These are phyloP conservation scores for Marcusenius ussheri DNA, from an alignment of 2,113 vertebrate species.

Conservation along the genomic window DNA sequence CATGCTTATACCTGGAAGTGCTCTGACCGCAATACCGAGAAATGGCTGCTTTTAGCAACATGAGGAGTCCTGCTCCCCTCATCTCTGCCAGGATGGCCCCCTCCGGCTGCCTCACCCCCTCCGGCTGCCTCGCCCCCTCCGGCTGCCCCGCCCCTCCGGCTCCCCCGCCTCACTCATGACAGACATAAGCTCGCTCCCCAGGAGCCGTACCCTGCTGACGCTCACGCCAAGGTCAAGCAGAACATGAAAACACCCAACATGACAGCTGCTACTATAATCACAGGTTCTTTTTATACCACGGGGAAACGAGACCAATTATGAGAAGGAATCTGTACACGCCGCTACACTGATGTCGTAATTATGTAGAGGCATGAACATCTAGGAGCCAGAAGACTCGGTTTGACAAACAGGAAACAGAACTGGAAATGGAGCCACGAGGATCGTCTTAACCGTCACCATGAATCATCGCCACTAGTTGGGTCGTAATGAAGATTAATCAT, in stretches of 20 bases:
- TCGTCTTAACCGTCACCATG: not conserved
- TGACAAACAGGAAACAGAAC: not conserved
- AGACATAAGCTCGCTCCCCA: not conserved
- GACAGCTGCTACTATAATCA: slow-evolving; percentile 22
- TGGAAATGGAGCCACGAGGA: not conserved
- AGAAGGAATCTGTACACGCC: not conserved
- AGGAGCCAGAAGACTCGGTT: not conserved
- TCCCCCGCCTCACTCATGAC: not conserved
- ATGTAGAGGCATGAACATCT: not conserved
- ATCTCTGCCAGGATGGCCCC: too few species aligned
- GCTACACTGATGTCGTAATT: not conserved
- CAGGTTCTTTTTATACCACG: not conserved
- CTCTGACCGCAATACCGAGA: not conserved
- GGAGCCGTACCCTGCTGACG: slow-evolving; percentile 12
- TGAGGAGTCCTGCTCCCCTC: not conserved
- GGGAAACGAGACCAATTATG: not conserved
- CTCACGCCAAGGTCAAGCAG: slow-evolving; percentile 29
- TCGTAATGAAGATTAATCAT: not conserved
- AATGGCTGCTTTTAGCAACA: not conserved
- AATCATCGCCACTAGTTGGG: not conserved
- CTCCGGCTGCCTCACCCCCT: not conserved
- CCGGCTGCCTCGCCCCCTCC: too few species aligned
- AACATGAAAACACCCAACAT: slow-evolving; percentile 26
- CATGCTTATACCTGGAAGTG: not conserved
- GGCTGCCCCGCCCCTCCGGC: too few species aligned